Conservation (phyloP, 2,797 vertebrate genomes). For the Aplochiton taeniatus region DNA sequence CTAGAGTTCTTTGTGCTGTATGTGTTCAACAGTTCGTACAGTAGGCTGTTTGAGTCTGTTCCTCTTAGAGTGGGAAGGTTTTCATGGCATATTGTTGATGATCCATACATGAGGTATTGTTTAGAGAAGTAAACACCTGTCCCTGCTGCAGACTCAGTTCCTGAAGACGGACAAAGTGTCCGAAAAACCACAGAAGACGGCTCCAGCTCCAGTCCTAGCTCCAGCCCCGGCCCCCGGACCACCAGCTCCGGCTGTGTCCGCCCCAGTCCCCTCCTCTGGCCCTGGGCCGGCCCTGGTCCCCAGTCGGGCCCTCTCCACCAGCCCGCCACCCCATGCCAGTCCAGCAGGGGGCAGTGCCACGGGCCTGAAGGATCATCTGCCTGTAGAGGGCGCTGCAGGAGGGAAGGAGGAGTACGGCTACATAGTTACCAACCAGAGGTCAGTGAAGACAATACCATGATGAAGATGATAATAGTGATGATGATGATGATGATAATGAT, state of each 20-base stretch:
- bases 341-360: constrained; percentile 31
- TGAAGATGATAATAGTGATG: background rate
- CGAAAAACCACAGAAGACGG: constrained; percentile 43
- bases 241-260: constrained; percentile 9
- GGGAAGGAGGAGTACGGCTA: constrained; percentile 89
- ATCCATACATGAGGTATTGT: background rate
- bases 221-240: background rate
- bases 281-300: constrained; percentile 20
- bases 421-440: constrained; percentile 94
- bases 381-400: constrained; percentile 24
- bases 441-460: constrained; percentile 37
- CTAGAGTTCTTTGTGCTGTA: too few relatives aligned
- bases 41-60: too few relatives aligned
- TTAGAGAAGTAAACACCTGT: background rate
- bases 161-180: constrained; percentile 55
- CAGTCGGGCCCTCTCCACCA: constrained; percentile 28
- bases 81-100: fast-evolving
- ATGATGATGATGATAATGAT: background rate
- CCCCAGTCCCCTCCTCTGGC: constrained; percentile 26
- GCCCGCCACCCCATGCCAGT: constrained; percentile 38
- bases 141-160: constrained; percentile 52
- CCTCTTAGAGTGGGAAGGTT: too few relatives aligned
- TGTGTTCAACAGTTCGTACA: too few relatives aligned
- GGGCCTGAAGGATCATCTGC: constrained; percentile 46
- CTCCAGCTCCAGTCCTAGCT: constrained; percentile 3